Evolutionary conservation across 2,888 invertebrate species (phyloP).

Genomic region (Azorinus chamasolen): DNA sequence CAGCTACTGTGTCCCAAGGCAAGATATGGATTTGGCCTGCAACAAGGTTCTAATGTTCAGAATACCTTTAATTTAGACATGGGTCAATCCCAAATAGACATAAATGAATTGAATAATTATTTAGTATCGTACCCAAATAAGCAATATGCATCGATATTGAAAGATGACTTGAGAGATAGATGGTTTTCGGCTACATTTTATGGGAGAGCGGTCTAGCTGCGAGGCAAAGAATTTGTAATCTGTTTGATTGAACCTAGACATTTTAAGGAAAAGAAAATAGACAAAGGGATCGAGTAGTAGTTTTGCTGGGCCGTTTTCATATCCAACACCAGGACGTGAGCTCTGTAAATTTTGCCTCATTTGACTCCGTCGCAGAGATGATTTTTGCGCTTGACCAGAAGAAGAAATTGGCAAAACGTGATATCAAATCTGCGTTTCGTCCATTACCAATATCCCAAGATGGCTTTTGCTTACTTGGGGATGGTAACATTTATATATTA

Average conservation of each 20-base stretch:
- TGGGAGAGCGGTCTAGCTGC: neutral
- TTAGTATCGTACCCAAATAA: neutral
- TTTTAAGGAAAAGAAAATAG: conserved; percentile 14
- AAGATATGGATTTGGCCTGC: neutral
- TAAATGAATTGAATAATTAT: neutral
- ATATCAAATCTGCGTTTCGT: conserved; percentile 27
- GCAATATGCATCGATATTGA: neutral
- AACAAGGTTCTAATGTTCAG: neutral
- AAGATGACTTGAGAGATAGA: conserved; percentile 6
- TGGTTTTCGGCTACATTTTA: conserved; percentile 16
- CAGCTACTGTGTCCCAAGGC: too few species aligned
- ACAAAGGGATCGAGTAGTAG: conserved; percentile 14
- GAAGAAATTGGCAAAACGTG: conserved; percentile 9
- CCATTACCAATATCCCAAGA: conserved; percentile 11
- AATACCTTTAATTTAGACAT: too few species aligned
- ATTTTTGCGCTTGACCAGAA: neutral
- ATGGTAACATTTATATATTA: conserved; percentile 11
- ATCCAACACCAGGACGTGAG: conserved; percentile 16
- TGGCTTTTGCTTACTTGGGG: conserved; percentile 30
- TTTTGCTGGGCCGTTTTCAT: conserved; percentile 29
- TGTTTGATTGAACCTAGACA: conserved; percentile 12
- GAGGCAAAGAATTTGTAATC: conserved; percentile 18
- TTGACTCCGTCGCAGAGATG: conserved; percentile 27
- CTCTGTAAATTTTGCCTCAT: conserved; percentile 16
- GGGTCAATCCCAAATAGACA: neutral